Evolutionary conservation across 2,888 invertebrate species (phyloP).

Genomic region (Entomobrya multifasciata): DNA sequence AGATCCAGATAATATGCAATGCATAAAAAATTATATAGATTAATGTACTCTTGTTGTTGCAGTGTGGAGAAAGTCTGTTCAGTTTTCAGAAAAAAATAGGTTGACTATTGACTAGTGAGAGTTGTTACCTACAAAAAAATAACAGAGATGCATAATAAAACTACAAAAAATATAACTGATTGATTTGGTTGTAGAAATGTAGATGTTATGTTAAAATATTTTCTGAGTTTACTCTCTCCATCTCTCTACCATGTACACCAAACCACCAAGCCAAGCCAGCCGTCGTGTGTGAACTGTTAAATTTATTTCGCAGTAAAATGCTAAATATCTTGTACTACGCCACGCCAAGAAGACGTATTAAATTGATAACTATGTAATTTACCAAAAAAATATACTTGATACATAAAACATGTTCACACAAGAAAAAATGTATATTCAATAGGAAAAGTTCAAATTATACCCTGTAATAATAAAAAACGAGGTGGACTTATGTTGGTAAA

Average conservation of each 20-base stretch:
- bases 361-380: neutral
- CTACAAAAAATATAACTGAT: constrained; percentile 24
- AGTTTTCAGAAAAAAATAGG: too few species aligned
- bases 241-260: neutral
- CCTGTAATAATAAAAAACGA: neutral
- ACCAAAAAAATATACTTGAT: neutral
- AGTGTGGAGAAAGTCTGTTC: too few species aligned
- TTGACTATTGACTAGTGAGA: too few species aligned
- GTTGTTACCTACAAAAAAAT: too few species aligned
- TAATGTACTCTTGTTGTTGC: too few species aligned
- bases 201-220: neutral
- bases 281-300: constrained; percentile 31
- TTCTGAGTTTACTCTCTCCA: neutral
- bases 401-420: constrained; percentile 1
- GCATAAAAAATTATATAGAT: neutral
- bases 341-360: constrained; percentile 13
- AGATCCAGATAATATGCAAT: neutral
- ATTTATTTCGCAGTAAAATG: constrained; percentile 33
- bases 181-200: constrained; percentile 6
- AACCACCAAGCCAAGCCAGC: neutral
- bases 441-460: constrained; percentile 22
- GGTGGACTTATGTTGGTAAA: constrained; percentile 20
- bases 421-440: neutral
- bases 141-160: neutral
- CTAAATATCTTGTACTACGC: constrained; percentile 1